Evolutionary conservation across 2,888 invertebrate genomes (phyloP).

Genomic region (Barypeithes pellucidus): DNA sequence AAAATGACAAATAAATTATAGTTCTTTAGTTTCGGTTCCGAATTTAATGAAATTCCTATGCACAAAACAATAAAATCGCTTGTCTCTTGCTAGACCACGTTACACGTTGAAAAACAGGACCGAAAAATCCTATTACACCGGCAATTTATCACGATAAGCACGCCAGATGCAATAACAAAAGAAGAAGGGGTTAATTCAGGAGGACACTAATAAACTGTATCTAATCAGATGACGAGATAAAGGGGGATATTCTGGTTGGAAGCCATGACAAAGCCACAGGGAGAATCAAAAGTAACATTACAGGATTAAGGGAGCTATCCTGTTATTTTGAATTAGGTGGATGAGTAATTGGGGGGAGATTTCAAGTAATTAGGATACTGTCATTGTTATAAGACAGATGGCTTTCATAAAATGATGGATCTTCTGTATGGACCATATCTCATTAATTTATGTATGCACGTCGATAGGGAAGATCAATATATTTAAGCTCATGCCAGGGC

Average conservation of each 20-base stretch:
- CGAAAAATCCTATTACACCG: constrained; percentile 31
- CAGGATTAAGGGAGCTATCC: constrained; percentile 37
- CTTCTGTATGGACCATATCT: constrained; percentile 17
- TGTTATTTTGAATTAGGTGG: constrained; percentile 39
- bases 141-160: constrained; percentile 29
- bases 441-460: constrained; percentile 39
- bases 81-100: background rate
- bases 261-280: constrained; percentile 40
- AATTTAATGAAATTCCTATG: too few relatives aligned
- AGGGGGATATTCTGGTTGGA: constrained; percentile 40
- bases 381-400: constrained; percentile 52
- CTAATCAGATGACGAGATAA: constrained; percentile 46
- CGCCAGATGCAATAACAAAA: constrained; percentile 30
- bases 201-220: constrained; percentile 40
- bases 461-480: constrained; percentile 24
- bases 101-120: background rate
- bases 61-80: too few relatives aligned
- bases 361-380: constrained; percentile 55
- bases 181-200: constrained; percentile 29
- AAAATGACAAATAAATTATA: too few relatives aligned
- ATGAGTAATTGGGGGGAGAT: constrained; percentile 60
- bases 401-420: constrained; percentile 48
- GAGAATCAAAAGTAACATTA: constrained; percentile 50
- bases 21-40: too few relatives aligned
- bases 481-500: background rate